These are phyloP conservation scores for Fulmarus glacialis DNA, from an alignment of 2,113 vertebrate genomes.

Conservation along the genomic window DNA sequence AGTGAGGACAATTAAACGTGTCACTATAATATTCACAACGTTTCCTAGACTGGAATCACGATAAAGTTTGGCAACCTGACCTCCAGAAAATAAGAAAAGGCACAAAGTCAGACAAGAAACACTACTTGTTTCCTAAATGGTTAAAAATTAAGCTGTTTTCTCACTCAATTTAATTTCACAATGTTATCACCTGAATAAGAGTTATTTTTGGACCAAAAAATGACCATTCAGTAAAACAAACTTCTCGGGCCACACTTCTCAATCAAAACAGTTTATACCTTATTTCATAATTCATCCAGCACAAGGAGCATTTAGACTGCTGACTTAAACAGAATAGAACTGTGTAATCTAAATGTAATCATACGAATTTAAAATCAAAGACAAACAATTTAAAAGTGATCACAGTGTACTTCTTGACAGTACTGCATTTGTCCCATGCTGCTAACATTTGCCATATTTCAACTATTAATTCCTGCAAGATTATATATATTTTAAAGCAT, in stretches of 20 bases:
- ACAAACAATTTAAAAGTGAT: not conserved
- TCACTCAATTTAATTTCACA: not conserved
- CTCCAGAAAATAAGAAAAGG: constrained; percentile 99
- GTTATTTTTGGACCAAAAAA: not conserved
- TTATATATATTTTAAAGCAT: not conserved
- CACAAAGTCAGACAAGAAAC: constrained; percentile 98
- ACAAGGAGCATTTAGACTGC: not conserved
- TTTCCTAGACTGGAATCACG: constrained; percentile 99
- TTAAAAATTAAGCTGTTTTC: not conserved
- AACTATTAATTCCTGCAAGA: not conserved
- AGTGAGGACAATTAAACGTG: constrained; percentile 94
- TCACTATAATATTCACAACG: constrained; percentile 99
- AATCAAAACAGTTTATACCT: not conserved
- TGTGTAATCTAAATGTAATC: not conserved
- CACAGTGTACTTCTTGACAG: not conserved
- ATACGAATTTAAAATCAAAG: not conserved
- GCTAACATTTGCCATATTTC: not conserved
- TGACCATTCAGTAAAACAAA: not conserved
- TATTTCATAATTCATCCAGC: not conserved
- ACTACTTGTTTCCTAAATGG: not conserved
- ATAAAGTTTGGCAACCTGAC: constrained; percentile 99
- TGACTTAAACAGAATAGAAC: not conserved
- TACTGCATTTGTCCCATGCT: not conserved
- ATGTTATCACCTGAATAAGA: not conserved
- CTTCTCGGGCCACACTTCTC: not conserved